These are phyloP conservation scores for Neodontobutis hainanensis DNA, from an alignment of 2,113 vertebrate genomes.

Conservation along the genomic window DNA sequence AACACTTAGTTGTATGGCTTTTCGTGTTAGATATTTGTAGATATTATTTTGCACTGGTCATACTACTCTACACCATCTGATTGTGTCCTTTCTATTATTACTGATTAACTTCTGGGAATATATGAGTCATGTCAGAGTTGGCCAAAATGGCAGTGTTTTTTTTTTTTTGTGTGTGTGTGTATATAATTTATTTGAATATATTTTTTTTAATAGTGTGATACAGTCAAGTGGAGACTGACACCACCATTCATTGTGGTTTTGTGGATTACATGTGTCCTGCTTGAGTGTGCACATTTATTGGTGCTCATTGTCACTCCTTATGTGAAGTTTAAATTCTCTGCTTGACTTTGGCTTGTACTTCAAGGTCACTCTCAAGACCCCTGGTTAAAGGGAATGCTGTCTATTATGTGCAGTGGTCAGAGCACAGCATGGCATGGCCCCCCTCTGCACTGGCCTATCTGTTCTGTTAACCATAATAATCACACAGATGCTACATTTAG, in stretches of 20 bases:
- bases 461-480: constrained; percentile 23
- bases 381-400: constrained; percentile 55
- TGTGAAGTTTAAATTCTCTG: constrained; percentile 37
- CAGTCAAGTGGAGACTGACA: constrained; percentile 16
- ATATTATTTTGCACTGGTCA: constrained; percentile 11
- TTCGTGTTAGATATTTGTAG: constrained; percentile 6
- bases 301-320: constrained; percentile 28
- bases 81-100: constrained; percentile 41
- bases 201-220: constrained; percentile 10
- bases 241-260: constrained; percentile 25
- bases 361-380: constrained; percentile 67
- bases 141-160: constrained; percentile 29
- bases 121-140: constrained; percentile 16
- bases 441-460: constrained; percentile 25
- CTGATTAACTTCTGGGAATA: constrained; percentile 40
- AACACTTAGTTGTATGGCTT: constrained; percentile 13
- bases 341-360: constrained; percentile 53
- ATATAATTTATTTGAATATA: background rate
- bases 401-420: constrained; percentile 61
- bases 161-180: background rate
- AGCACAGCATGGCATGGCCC: constrained; percentile 42
- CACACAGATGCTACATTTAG: background rate
- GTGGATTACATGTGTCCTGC: constrained; percentile 37
- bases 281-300: constrained; percentile 17
- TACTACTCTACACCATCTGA: constrained; percentile 19